Percentiles rank a stretch among this genome's conserved stretches.
Conservation (phyloP, 30 jellyfish, hydroid and myxozoan species). For the Mastigias papua region DNA sequence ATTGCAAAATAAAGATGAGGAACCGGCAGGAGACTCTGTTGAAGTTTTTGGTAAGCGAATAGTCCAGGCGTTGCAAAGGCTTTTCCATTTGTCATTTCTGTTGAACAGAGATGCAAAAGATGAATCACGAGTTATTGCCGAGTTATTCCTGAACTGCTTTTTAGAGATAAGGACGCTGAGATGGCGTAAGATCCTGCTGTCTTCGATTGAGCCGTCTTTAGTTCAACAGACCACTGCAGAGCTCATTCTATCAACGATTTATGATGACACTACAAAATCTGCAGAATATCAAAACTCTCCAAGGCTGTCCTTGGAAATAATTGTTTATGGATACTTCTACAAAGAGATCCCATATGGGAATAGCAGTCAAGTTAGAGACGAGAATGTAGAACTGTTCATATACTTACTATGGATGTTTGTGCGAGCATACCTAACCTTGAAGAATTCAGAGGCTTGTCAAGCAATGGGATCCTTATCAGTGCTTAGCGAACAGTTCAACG, state of each 20-base stretch:
- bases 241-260: conserved; percentile 33
- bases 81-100: conserved; percentile 16
- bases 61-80: conserved; percentile 25
- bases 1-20: not conserved
- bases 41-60: not conserved
- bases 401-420: conserved; percentile 22
- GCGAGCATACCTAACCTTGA: conserved; percentile 30
- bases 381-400: conserved; percentile 35
- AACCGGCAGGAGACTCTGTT: not conserved
- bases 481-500: not conserved
- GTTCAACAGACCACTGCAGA: conserved; percentile 47
- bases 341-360: conserved; percentile 3
- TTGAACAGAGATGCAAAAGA: conserved; percentile 24
- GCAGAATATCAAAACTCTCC: not conserved
- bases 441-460: not conserved
- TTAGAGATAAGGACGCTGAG: conserved; percentile 18
- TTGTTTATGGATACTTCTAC: conserved; percentile 29
- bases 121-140: conserved; percentile 26
- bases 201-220: conserved; percentile 28
- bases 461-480: conserved; percentile 14
- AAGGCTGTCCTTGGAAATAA: conserved; percentile 20
- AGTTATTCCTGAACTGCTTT: conserved; percentile 26
- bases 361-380: not conserved
- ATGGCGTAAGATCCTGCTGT: conserved; percentile 42
- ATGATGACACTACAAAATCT: conserved; percentile 26